Conservation (phyloP, 2,113 vertebrate species). For the Sinocyclocheilus rhinocerous region DNA sequence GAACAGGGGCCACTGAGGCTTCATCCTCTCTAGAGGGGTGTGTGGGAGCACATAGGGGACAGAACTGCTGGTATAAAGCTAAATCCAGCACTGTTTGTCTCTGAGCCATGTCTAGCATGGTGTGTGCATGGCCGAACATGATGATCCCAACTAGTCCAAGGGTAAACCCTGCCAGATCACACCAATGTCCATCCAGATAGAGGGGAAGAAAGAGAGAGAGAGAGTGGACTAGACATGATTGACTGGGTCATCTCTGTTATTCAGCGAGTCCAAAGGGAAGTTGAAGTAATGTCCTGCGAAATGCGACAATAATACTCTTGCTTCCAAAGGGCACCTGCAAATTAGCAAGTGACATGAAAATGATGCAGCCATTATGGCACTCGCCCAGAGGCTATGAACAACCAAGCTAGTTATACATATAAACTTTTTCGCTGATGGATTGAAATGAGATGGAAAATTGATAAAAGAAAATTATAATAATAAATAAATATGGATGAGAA, state of each 20-base stretch:
- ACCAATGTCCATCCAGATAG: conserved; percentile 31
- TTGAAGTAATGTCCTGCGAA: not conserved
- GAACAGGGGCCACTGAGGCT: conserved; percentile 20
- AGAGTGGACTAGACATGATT: not conserved
- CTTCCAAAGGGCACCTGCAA: not conserved
- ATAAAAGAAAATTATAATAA: no score
- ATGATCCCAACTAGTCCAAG: conserved; percentile 45
- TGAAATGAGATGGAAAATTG: not conserved
- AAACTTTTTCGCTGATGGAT: not conserved
- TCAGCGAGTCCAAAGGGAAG: not conserved
- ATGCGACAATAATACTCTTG: not conserved
- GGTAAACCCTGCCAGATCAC: conserved; percentile 38
- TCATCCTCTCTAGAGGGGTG: not conserved
- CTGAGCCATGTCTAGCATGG: conserved; percentile 33
- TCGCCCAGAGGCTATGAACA: not conserved
- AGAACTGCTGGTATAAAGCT: conserved; percentile 11
- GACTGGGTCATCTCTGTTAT: not conserved
- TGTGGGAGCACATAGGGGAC: not conserved
- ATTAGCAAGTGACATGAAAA: conserved; percentile 20
- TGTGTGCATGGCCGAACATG: conserved; percentile 15
- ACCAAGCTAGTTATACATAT: not conserved
- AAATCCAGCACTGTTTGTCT: conserved; percentile 22
- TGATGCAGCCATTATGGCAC: conserved; percentile 23
- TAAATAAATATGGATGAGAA: not conserved
- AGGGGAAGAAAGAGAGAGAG: not conserved